Evolutionary conservation across 2,113 vertebrate species (phyloP).

Genomic region (Dunckerocampus dactyliophorus): DNA sequence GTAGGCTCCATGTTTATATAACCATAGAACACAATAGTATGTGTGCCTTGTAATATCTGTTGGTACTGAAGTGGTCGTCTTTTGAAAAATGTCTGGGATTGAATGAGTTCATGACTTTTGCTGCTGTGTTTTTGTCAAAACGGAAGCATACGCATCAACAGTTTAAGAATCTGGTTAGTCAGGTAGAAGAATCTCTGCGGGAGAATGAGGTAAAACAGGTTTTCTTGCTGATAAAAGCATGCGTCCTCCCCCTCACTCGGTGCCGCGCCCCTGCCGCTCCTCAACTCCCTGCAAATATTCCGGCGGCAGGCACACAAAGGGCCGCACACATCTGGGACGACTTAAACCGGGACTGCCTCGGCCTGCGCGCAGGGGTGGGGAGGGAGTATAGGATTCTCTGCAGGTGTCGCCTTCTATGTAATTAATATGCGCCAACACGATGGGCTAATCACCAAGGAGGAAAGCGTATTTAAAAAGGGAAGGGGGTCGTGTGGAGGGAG

Average conservation of each 20-base stretch:
- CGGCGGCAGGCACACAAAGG: constrained; percentile 36
- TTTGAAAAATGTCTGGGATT: too few species aligned
- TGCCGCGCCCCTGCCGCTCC: background rate
- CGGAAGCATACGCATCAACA: background rate
- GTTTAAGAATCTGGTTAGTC: background rate
- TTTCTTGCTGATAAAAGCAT: constrained; percentile 3
- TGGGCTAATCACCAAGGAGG: constrained; percentile 15
- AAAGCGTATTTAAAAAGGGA: constrained; percentile 19
- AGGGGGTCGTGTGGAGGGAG: constrained; percentile 1
- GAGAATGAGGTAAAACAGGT: constrained; percentile 3
- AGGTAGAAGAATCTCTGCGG: background rate
- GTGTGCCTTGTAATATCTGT: too few species aligned
- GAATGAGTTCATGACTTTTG: too few species aligned
- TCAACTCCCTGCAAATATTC: constrained; percentile 25
- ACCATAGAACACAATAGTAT: too few species aligned
- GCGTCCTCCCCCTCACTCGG: background rate
- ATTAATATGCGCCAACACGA: constrained; percentile 10
- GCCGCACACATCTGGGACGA: constrained; percentile 72
- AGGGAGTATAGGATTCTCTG: constrained; percentile 33
- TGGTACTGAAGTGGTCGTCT: too few species aligned
- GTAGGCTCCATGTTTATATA: too few species aligned
- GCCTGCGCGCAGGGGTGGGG: constrained; percentile 19
- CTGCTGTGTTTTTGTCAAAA: background rate
- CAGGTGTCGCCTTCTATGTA: constrained; percentile 40
- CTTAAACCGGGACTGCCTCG: constrained; percentile 56